Evolutionary conservation across 1,140 invertebrate species (phyloP).

Genomic region (Notospermus geniculatus): DNA sequence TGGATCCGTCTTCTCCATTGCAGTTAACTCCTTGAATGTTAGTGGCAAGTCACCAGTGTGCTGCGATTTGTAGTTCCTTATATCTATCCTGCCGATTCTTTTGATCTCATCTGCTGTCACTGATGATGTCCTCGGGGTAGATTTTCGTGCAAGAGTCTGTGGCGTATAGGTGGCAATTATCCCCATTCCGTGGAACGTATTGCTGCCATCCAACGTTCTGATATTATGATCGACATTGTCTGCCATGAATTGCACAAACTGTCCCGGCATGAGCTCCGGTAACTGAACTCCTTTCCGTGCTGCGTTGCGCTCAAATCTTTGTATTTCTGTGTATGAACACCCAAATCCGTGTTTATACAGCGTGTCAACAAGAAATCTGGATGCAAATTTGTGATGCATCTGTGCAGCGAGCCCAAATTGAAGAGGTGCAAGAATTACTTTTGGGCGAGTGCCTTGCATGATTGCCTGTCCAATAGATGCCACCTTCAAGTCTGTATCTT

Average conservation of each 20-base stretch:
- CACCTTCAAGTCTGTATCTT: conserved; percentile 18
- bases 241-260: conserved; percentile 19
- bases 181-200: conserved; percentile 22
- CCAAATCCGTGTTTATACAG: conserved; percentile 17
- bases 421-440: conserved; percentile 18
- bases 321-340: conserved; percentile 20
- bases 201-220: conserved; percentile 19
- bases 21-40: too few relatives aligned
- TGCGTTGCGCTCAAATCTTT: conserved; percentile 21
- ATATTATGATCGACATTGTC: conserved; percentile 30
- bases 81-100: too few relatives aligned
- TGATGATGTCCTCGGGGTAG: conserved; percentile 1
- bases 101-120: too few relatives aligned
- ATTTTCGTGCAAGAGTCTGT: not conserved
- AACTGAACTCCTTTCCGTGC: conserved; percentile 11
- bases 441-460: conserved; percentile 24
- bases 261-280: not conserved
- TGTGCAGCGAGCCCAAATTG: too few relatives aligned
- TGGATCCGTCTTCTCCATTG: too few relatives aligned
- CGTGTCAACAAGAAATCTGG: conserved; percentile 22
- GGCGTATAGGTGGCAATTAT: conserved; percentile 26
- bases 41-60: too few relatives aligned
- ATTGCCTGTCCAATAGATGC: conserved; percentile 24
- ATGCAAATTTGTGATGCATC: too few relatives aligned
- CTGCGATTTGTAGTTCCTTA: too few relatives aligned